Percentiles rank a stretch among this genome's conserved stretches.
Conservation (phyloP, 2,888 invertebrate genomes). For the Drosophila affinis region DNA sequence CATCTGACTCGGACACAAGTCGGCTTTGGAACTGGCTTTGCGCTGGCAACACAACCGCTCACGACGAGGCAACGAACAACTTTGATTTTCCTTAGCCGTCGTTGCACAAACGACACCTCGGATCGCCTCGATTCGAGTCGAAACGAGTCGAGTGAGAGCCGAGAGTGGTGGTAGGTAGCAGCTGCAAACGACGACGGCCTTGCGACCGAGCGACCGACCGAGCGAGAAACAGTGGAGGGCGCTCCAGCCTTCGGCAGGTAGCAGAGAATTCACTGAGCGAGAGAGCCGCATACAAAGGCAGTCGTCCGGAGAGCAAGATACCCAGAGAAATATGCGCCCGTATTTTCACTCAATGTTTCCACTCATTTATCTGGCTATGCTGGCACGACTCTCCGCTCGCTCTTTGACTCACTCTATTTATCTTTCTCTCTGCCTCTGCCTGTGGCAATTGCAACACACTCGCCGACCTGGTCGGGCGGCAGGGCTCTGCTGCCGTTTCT, state of each 20-base stretch:
- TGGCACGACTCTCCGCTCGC: conserved; percentile 1
- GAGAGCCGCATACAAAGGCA: conserved; percentile 6
- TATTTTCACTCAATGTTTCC: conserved; percentile 42
- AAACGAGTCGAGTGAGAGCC: conserved; percentile 10
- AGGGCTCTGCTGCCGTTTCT: conserved; percentile 28
- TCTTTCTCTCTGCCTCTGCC: neutral
- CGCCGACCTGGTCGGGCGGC: conserved; percentile 25
- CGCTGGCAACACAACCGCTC: conserved; percentile 71
- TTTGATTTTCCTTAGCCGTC: conserved; percentile 75
- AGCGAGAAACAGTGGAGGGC: neutral
- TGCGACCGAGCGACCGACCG: conserved; percentile 14
- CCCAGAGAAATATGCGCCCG: neutral
- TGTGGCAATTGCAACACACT: conserved; percentile 31
- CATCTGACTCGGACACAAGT: conserved; percentile 40
- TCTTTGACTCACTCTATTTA: neutral
- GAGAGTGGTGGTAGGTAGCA: conserved; percentile 21
- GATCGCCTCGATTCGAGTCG: conserved; percentile 45
- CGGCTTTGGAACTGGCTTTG: conserved; percentile 46
- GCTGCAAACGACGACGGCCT: conserved; percentile 41
- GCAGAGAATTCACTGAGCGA: conserved; percentile 22
- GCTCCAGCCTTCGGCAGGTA: conserved; percentile 5
- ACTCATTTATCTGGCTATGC: conserved; percentile 64
- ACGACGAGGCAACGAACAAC: conserved; percentile 82
- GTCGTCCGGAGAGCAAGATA: conserved; percentile 2
- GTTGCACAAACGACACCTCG: conserved; percentile 79